These are phyloP conservation scores for Brachyptera risi DNA, from an alignment of 2,888 invertebrate species.

Conservation along the genomic window DNA sequence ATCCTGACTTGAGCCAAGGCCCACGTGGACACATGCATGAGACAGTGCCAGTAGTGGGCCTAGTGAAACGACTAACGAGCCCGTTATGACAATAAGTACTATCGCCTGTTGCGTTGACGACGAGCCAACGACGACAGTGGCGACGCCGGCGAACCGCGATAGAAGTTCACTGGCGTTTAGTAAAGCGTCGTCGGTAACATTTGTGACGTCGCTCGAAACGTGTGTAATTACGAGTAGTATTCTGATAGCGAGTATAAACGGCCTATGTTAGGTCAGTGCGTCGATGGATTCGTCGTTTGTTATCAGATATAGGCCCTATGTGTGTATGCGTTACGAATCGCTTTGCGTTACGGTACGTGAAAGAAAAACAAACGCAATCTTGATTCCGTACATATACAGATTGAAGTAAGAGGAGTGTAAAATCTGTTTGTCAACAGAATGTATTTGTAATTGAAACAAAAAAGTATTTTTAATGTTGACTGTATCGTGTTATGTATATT, in stretches of 20 bases:
- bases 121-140: background rate
- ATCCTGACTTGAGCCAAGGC: slow-evolving; percentile 23
- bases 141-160: background rate
- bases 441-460: slow-evolving; percentile 8
- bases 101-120: background rate
- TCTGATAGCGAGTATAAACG: background rate
- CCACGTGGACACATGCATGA: slow-evolving; percentile 9
- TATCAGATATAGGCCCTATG: too few relatives aligned
- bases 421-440: too few relatives aligned
- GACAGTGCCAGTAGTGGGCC: slow-evolving; percentile 16
- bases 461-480: slow-evolving; percentile 23
- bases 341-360: too few relatives aligned
- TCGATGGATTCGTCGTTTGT: too few relatives aligned
- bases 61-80: background rate
- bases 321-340: too few relatives aligned
- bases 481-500: slow-evolving; percentile 10
- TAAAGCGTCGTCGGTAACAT: background rate
- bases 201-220: background rate
- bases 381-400: too few relatives aligned
- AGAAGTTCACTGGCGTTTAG: slow-evolving; percentile 1
- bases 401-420: too few relatives aligned
- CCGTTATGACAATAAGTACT: background rate
- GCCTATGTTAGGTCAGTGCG: background rate
- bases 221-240: background rate
- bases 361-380: too few relatives aligned